Evolutionary conservation across 2,888 invertebrate species (phyloP).

Genomic region (Ephialtes manifestator): DNA sequence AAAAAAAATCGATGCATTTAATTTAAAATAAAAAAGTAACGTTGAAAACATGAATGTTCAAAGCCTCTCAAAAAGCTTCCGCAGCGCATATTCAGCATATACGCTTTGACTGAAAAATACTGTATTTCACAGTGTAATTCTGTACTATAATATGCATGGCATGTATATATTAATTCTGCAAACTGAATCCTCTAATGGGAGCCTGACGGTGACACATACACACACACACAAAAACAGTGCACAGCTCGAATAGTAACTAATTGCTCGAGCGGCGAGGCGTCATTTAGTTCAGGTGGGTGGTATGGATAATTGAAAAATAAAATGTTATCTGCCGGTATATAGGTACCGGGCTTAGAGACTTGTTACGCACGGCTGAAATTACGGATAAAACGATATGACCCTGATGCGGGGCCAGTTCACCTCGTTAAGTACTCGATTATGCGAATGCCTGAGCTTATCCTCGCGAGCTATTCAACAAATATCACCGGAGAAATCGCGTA

Average conservation of each 20-base stretch:
- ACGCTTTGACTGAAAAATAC: not conserved
- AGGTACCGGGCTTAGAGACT: conserved; percentile 16
- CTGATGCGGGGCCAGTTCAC: conserved; percentile 20
- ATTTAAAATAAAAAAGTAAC: not conserved
- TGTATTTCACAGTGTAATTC: not conserved
- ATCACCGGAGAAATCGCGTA: not conserved
- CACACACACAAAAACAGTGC: not conserved
- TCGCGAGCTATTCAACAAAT: conserved; percentile 11
- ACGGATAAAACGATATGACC: conserved; percentile 21
- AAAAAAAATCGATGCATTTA: not conserved
- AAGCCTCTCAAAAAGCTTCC: not conserved
- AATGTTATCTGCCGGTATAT: conserved; percentile 25
- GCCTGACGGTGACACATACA: not conserved
- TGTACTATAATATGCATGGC: not conserved
- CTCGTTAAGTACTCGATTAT: conserved; percentile 37
- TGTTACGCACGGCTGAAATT: conserved; percentile 15
- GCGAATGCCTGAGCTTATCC: conserved; percentile 7
- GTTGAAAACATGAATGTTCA: too few species aligned
- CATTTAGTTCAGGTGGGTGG: conserved; percentile 21
- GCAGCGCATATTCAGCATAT: not conserved
- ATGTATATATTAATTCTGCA: conserved; percentile 26
- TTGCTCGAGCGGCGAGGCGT: conserved; percentile 31
- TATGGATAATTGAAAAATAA: conserved; percentile 53
- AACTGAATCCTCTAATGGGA: conserved; percentile 37
- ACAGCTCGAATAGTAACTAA: conserved; percentile 51